Conservation (phyloP, 1,140 invertebrate genomes). For the Coptotermes formosanus region DNA sequence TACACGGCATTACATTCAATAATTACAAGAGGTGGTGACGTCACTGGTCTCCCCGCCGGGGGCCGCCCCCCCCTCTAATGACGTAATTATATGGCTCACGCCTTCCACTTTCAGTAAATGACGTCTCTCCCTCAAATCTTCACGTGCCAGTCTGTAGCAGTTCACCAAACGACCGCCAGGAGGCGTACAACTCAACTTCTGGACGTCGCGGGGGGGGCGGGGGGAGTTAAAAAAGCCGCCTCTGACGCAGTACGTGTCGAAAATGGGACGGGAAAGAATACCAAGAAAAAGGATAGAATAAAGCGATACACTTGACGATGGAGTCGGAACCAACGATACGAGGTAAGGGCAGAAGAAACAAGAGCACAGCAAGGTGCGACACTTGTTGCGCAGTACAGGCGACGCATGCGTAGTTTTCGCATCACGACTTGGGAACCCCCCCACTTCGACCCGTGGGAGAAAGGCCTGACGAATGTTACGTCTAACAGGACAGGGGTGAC, state of each 20-base stretch:
- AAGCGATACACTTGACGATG: not conserved
- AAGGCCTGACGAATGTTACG: not conserved
- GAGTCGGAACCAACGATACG: not conserved
- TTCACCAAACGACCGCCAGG: not conserved
- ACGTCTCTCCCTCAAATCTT: too few relatives aligned
- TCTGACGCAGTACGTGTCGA: not conserved
- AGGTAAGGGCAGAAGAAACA: constrained; percentile 11
- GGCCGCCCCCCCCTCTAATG: too few relatives aligned
- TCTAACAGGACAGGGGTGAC: not conserved
- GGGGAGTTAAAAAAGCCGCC: not conserved
- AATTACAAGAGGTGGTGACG: too few relatives aligned
- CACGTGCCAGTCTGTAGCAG: not conserved
- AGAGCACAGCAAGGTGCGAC: constrained; percentile 7
- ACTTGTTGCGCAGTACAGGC: constrained; percentile 4
- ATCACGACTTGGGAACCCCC: too few relatives aligned
- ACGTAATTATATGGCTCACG: too few relatives aligned
- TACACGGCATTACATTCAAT: too few relatives aligned
- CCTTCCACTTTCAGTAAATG: too few relatives aligned
- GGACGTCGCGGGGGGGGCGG: not conserved
- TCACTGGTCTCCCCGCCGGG: too few relatives aligned
- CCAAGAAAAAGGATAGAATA: not conserved
- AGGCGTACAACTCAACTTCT: not conserved
- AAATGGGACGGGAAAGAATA: not conserved
- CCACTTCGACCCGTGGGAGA: not conserved
- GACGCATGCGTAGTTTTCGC: not conserved